Evolutionary conservation across 2,888 invertebrate species (phyloP), one percentile per base, ranked within the genome.

Genomic region (Pecten maximus): DNA sequence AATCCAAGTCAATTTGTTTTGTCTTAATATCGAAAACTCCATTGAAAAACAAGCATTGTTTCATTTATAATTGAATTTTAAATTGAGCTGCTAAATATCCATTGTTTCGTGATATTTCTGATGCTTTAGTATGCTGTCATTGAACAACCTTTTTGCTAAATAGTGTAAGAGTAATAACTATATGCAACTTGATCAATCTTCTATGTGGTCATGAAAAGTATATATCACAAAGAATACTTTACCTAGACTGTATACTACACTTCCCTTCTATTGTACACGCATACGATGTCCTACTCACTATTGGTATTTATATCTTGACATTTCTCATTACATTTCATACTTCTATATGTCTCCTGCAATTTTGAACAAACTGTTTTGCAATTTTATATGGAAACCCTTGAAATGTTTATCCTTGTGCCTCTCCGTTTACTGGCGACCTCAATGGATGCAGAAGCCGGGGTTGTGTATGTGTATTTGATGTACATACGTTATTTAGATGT

Each of bases 331-430:
- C 74, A 28, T 35, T 74, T 74, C 74, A 28, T 74, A 35, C 12
- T 74, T 74, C 60, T 74, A n/a, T 23, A 74, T 74, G 74, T 74
- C 35, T 74, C 28, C 28, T 74, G 28, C 28, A n/a, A 74, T 74
- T 74, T 74, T 74, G 74, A 74, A 74, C 28, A 74, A 74, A 74
- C 19, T 74, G 74, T 74, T 74, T 74, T 74, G 74, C 74, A 74
- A 28, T 74, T 74, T 74, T 74, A 74, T 74, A 74, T 35, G 28
- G 16, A 74, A 74, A 74, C 28, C 74, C 74, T 74, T 74, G 74
- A 35, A 35, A 74, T 12, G 28, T 35, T 74, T 35, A 74, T 74
- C 74, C 74, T 35, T 74, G 74, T 74, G 74, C 74, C 74, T 74
- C 74, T 74, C 16, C 35, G 8, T 74, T 19, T 1, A 74, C 74